Conservation (phyloP, 2,797 vertebrate genomes). For the Cirrhinus mrigala region DNA sequence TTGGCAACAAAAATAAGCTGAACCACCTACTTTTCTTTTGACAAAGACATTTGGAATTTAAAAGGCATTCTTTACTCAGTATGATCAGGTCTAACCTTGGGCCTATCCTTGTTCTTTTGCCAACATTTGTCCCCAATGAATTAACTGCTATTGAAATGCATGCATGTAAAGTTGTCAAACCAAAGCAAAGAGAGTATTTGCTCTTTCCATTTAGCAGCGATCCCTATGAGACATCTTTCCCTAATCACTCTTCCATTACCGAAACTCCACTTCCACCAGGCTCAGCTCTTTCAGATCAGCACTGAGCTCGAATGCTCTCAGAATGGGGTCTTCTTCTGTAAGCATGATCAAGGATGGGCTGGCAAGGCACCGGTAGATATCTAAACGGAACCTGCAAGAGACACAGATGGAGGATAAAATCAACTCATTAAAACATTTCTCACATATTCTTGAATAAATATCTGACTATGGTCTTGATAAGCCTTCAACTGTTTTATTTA, state of each 20-base stretch:
- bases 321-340: conserved; percentile 97
- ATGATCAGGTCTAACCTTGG: neutral
- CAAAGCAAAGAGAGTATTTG: neutral
- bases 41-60: neutral
- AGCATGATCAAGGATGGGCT: conserved; percentile 98
- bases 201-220: neutral
- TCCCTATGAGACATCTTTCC: conserved; percentile 18
- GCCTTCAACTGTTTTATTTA: neutral
- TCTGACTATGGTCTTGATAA: neutral
- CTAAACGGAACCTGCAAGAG: conserved; percentile 89
- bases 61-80: neutral
- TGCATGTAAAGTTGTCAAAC: neutral
- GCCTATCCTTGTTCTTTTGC: neutral
- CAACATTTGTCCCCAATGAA: neutral
- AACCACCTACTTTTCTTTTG: neutral
- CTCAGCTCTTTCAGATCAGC: conserved; percentile 96
- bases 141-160: neutral
- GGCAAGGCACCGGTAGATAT: conserved; percentile 96
- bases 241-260: conserved; percentile 73
- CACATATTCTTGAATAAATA: neutral
- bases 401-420: neutral
- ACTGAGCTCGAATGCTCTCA: conserved; percentile 96
- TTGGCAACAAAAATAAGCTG: neutral
- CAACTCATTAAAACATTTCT: neutral
- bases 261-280: conserved; percentile 98